Conservation (phyloP, 2,888 invertebrate genomes). For the Zele albiditarsus region DNA sequence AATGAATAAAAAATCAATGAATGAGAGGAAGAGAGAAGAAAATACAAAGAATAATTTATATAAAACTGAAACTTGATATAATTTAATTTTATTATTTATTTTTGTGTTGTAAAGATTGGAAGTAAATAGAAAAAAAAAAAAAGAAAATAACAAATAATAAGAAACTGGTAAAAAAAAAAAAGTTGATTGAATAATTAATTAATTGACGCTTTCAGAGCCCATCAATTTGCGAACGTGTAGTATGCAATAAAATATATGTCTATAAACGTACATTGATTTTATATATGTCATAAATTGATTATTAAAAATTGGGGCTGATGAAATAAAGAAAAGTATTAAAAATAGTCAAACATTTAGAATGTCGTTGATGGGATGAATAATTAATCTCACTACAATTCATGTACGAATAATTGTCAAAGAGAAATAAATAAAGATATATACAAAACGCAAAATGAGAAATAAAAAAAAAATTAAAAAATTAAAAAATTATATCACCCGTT, state of each 20-base stretch:
- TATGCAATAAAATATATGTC: slow-evolving; percentile 61
- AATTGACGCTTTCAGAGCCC: background rate
- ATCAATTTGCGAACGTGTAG: slow-evolving; percentile 57
- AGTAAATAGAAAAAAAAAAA: background rate
- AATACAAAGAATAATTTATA: background rate
- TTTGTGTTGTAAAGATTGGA: background rate
- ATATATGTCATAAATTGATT: slow-evolving; percentile 50
- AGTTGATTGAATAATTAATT: background rate
- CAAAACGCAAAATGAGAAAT: background rate
- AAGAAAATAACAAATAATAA: no score
- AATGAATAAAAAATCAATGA: slow-evolving; percentile 19
- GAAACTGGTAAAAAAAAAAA: no score
- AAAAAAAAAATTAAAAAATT: no score
- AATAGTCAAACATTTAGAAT: slow-evolving; percentile 28
- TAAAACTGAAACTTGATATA: background rate
- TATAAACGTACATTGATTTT: slow-evolving; percentile 57
- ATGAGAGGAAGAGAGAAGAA: slow-evolving; percentile 32
- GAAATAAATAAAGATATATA: slow-evolving; percentile 7
- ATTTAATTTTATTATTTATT: background rate
- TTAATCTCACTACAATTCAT: background rate
- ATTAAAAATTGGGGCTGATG: background rate
- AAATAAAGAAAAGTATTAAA: background rate
- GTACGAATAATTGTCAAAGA: background rate
- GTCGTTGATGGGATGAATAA: slow-evolving; percentile 25
- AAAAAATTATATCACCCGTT: background rate